A percentile compares a stretch with the other conserved stretches of the same genome.
Conservation (phyloP, 1,140 invertebrate species). For the Ips typographus region DNA sequence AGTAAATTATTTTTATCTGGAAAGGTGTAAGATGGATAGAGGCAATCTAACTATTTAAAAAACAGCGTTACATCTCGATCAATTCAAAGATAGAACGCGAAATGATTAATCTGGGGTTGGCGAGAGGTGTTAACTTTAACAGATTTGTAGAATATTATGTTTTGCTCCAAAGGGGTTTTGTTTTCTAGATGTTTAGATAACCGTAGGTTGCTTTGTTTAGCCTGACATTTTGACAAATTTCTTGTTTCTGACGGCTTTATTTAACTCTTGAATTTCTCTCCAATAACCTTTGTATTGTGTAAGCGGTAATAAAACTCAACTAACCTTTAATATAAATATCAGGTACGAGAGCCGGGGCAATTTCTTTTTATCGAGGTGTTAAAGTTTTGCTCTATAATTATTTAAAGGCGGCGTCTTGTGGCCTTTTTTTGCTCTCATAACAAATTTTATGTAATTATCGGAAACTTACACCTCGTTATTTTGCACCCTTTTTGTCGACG, state of each 20-base stretch:
- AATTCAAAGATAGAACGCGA: conserved; percentile 30
- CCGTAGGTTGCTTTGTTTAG: conserved; percentile 3
- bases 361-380: too few species aligned
- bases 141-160: conserved; percentile 35
- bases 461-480: too few species aligned
- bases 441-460: too few species aligned
- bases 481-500: too few species aligned
- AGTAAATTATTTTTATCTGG: conserved; percentile 18
- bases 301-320: too few species aligned
- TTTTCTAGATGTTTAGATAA: conserved; percentile 18
- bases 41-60: conserved; percentile 24
- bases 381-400: too few species aligned
- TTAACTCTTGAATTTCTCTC: neutral
- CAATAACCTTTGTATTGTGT: too few species aligned
- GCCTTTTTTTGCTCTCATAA: too few species aligned
- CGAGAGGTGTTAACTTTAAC: conserved; percentile 40
- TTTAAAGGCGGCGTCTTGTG: too few species aligned
- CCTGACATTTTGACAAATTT: conserved; percentile 18
- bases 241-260: neutral
- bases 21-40: conserved; percentile 20
- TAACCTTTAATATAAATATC: too few species aligned
- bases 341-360: too few species aligned
- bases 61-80: conserved; percentile 23
- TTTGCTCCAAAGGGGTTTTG: conserved; percentile 14
- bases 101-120: conserved; percentile 32